Percentiles rank a stretch among this genome's conserved stretches.
phyloP scores from a whole-genome alignment of 2,113 vertebrate species.

The Rallus limicola region DNA sequence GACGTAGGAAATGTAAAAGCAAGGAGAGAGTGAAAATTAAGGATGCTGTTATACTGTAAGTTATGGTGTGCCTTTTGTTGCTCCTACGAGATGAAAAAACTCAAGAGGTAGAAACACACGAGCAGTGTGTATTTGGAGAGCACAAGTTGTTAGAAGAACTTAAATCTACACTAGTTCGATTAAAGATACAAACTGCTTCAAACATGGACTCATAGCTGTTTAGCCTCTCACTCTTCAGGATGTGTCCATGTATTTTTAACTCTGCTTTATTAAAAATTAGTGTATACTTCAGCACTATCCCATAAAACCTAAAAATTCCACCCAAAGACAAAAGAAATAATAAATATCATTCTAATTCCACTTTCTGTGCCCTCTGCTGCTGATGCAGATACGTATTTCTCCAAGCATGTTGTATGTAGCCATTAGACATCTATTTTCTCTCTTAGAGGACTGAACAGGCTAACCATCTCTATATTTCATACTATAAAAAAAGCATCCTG shows the following conservation, averaged over 20 bases:
- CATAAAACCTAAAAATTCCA: neutral
- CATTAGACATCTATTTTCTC: neutral
- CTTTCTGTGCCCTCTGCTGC: neutral
- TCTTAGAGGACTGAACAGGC: neutral
- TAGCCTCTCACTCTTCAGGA: neutral
- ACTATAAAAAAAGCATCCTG: neutral
- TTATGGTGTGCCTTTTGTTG: neutral
- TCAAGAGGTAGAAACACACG: neutral
- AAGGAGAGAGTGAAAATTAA: neutral
- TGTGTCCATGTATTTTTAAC: neutral
- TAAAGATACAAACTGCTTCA: neutral
- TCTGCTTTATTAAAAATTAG: neutral
- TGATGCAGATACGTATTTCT: neutral
- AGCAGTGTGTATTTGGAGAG: neutral
- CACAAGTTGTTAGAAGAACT: neutral
- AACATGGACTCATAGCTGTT: neutral
- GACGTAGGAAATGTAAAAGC: neutral
- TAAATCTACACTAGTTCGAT: neutral
- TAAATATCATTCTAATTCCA: neutral
- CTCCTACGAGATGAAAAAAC: neutral
- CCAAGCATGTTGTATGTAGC: neutral
- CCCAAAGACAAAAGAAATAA: neutral
- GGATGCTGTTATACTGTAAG: neutral
- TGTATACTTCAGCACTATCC: neutral
- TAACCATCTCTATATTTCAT: neutral